A percentile compares a stretch with the other conserved stretches of the same genome.
These are phyloP conservation scores for Heterodera filipjevi DNA, from an alignment of 2,888 invertebrate genomes.

Conservation along the genomic window DNA sequence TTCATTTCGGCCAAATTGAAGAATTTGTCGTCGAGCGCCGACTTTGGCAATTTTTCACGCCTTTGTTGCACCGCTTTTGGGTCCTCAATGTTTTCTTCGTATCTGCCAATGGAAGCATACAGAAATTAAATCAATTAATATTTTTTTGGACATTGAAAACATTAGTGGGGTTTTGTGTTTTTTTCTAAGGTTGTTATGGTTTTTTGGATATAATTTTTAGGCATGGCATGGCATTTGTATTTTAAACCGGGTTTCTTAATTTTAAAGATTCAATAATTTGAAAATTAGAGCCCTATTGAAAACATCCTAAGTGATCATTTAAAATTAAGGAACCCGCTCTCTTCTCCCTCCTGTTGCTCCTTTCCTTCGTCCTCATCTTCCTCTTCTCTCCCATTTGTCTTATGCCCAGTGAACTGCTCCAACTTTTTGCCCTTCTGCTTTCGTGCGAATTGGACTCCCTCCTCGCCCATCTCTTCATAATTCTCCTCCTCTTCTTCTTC, in stretches of 20 bases:
- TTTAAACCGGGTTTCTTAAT: not conserved
- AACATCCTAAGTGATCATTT: not conserved
- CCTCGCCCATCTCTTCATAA: not conserved
- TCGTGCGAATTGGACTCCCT: not conserved
- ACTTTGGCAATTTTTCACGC: conserved; percentile 60
- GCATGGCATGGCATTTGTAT: too few relatives aligned
- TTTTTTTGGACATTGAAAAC: too few relatives aligned
- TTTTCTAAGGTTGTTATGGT: too few relatives aligned
- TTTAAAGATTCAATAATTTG: too few relatives aligned
- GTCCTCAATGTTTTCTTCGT: conserved; percentile 24
- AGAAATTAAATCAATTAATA: not conserved
- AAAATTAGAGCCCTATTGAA: too few relatives aligned
- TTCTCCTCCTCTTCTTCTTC: too few relatives aligned
- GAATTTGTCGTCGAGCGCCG: conserved; percentile 86
- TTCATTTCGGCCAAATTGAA: conserved; percentile 88
- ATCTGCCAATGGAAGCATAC: not conserved
- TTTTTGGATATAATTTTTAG: too few relatives aligned
- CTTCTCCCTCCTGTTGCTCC: not conserved
- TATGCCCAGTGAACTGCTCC: too few relatives aligned
- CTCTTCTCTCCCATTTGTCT: too few relatives aligned
- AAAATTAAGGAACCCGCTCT: too few relatives aligned
- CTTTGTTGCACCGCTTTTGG: conserved; percentile 4
- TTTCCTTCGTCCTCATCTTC: not conserved
- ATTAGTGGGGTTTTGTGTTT: too few relatives aligned
- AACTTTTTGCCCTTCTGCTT: too few relatives aligned